Base-by-base conservation (phyloP, 2,888 invertebrate species). In the Nasonovia ribisnigri region DNA sequence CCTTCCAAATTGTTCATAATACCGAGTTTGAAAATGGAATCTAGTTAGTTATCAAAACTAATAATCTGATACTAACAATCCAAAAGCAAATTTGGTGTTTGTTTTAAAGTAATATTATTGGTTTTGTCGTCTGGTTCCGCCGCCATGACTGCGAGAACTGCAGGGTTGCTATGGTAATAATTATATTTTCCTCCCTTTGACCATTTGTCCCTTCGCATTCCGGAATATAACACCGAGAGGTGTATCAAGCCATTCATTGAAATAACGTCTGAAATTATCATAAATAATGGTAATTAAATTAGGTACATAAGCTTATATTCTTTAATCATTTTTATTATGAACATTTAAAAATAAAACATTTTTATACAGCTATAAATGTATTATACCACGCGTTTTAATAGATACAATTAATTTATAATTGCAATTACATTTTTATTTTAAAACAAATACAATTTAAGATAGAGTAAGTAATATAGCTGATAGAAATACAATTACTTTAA, bases 101-200 rank as follows among this genome's bases (percentile, higher is more conserved):
- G 93, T 93, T 93, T 93, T 90, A 90, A 93, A 93, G 90, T 93
- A 93, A 93, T 86, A 90, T 90, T 93, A 93, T 93, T 93, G 93
- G 89, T 93, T 93, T 93, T 93, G 93, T 90, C 93, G 93, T 93
- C 89, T 93, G 89, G 84, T 77, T 54, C 90, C 93, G 89, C 93
- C 93, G 88, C 89, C 93, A 93, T 93, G 90, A 90, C 89, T 86
- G 92, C 48, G 84, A 93, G 88, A 88, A 51, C 93, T 86, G 89
- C 90, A 90, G 93, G 93, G 93, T 93, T 93, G 93, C 93, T 93
- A 93, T 93, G 93, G 93, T 86, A 93, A 93, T 93, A 93, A 93
- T 93, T 93, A 93, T 93, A 90, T 88, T 93, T 90, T 93, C 93
- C 93, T 93, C 93, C 93, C 93, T 86, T 93, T 93, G 93, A 93